A percentile compares a stretch with the other conserved stretches of the same genome.
Conservation (phyloP, 2,888 invertebrate species). For the Slavum lentiscoides region DNA sequence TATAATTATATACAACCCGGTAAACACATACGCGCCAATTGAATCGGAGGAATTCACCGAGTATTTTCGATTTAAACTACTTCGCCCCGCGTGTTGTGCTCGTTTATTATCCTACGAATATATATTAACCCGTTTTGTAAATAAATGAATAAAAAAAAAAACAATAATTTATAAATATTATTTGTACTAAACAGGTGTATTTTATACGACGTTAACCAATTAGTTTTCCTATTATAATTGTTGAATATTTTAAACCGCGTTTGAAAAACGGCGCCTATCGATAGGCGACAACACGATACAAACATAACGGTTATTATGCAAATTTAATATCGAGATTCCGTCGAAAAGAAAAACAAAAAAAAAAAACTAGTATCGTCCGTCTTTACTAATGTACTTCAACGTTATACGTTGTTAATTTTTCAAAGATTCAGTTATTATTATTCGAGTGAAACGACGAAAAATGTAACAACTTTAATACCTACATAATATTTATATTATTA, state of each 20-base stretch:
- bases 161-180: too few species aligned
- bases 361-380: too few species aligned
- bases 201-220: background rate
- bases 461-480: background rate
- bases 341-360: too few species aligned
- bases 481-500: conserved; percentile 16
- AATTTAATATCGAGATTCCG: too few species aligned
- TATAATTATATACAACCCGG: background rate
- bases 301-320: too few species aligned
- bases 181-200: too few species aligned
- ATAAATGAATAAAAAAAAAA: too few species aligned
- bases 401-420: background rate
- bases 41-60: background rate
- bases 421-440: background rate
- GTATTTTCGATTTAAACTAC: background rate
- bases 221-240: background rate
- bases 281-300: too few species aligned
- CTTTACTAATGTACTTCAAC: background rate
- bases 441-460: background rate
- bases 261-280: too few species aligned
- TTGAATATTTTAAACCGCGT: too few species aligned
- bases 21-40: background rate
- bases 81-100: background rate
- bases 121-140: too few species aligned
- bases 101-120: background rate